A percentile compares a stretch with the other conserved stretches of the same genome.
phyloP scores from a whole-genome alignment of 2,888 invertebrate species.

The Imbricaverruca yamaguchii region DNA sequence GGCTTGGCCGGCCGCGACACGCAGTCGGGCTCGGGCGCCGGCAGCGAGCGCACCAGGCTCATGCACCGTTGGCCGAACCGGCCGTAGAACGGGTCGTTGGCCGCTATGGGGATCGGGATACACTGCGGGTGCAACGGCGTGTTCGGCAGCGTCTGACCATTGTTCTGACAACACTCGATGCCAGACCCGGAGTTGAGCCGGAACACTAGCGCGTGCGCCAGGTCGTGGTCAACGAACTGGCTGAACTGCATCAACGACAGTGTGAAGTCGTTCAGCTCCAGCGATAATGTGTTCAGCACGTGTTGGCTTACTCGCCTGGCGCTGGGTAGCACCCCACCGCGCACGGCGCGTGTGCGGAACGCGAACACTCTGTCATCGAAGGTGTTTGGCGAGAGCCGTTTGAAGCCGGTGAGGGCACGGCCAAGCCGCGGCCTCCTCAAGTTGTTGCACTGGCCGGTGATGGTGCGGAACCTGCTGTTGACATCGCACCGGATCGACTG shows the following conservation, averaged over 20 bases:
- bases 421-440: not conserved
- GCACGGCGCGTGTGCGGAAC: conserved; percentile 22
- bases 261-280: conserved; percentile 26
- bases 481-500: not conserved
- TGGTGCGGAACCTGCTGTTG: not conserved
- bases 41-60: conserved; percentile 63
- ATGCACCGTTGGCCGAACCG: conserved; percentile 49
- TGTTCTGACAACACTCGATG: conserved; percentile 27
- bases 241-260: conserved; percentile 32
- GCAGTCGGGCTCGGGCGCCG: conserved; percentile 56
- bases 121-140: conserved; percentile 29
- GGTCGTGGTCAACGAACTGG: conserved; percentile 33
- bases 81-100: conserved; percentile 30
- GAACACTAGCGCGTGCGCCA: conserved; percentile 30
- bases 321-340: conserved; percentile 35
- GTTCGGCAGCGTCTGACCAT: not conserved
- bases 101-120: conserved; percentile 29
- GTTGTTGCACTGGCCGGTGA: conserved; percentile 13
- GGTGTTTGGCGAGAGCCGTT: not conserved
- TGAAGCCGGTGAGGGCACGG: not conserved
- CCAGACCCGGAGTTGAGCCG: conserved; percentile 29
- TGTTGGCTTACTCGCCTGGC: conserved; percentile 33
- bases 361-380: not conserved
- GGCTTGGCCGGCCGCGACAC: conserved; percentile 57
- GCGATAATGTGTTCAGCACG: conserved; percentile 25